Evolutionary conservation across 2,113 vertebrate genomes (phyloP).

Genomic region (Sinocyclocheilus rhinocerous): DNA sequence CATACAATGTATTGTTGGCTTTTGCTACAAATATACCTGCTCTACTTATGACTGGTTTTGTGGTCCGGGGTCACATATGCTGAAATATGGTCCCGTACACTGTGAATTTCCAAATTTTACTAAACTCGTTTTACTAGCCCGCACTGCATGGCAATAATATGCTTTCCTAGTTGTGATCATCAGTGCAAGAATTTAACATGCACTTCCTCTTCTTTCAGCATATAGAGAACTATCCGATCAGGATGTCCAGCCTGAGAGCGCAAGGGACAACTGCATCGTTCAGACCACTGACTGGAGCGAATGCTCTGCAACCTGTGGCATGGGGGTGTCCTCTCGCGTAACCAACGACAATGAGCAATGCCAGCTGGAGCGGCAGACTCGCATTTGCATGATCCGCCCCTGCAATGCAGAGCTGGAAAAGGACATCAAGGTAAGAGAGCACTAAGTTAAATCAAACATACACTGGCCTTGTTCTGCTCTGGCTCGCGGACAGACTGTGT

Average conservation of each 20-base stretch:
- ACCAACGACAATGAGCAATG: slow-evolving; percentile 79
- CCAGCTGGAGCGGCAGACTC: slow-evolving; percentile 77
- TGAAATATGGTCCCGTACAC: too few species aligned
- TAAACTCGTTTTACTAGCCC: not conserved
- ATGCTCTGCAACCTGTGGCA: slow-evolving; percentile 78
- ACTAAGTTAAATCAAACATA: not conserved
- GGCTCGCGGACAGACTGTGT: not conserved
- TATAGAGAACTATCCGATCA: slow-evolving; percentile 63
- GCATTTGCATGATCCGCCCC: slow-evolving; percentile 76
- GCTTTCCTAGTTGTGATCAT: not conserved
- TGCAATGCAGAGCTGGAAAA: slow-evolving; percentile 68
- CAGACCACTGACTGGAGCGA: slow-evolving; percentile 79
- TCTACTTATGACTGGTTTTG: too few species aligned
- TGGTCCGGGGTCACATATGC: too few species aligned
- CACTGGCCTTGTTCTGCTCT: not conserved
- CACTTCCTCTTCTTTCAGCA: slow-evolving; percentile 55
- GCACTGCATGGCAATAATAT: not conserved
- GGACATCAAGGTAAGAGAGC: slow-evolving; percentile 70
- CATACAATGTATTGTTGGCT: too few species aligned
- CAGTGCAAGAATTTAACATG: slow-evolving; percentile 51
- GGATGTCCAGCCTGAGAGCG: slow-evolving; percentile 56
- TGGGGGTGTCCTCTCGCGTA: slow-evolving; percentile 77
- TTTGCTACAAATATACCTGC: too few species aligned
- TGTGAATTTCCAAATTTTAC: too few species aligned
- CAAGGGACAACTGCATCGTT: slow-evolving; percentile 79